Base-by-base conservation (phyloP, 2,113 vertebrate genomes). In the Phalacrocorax brasilianus region DNA sequence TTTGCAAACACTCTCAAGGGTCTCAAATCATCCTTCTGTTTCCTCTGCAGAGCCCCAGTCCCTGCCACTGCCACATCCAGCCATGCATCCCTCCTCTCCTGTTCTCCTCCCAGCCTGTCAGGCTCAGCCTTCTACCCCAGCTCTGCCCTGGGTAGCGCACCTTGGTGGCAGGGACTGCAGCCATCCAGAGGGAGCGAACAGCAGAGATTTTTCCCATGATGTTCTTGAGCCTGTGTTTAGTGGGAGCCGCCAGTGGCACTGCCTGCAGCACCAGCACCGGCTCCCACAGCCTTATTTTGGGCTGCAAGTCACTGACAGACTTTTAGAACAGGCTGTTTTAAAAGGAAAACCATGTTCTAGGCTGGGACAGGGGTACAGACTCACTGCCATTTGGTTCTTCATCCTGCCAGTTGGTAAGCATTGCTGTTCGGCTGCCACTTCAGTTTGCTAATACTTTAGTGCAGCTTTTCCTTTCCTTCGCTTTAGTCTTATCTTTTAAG, bases 161-260 rank as follows among this genome's bases (percentile, higher is more conserved):
- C 17, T 23, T 8, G 44, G 63, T 2, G 0, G 32, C 58, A 27
- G 38, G 65, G 21, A 18, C 52, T n/a, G 38, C 4, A 8, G 33
- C 50, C 1, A 0, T 14, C 26, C 63, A 33, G 47, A 58, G 38
- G 35, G 33, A 77, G 23, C 0, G 1, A 63, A 44, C 35, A 50
- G 76, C 65, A 59, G 70, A 59, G 33, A 33, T 21, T 24, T 72
- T 52, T 59, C n/a, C 45, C 13, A 2, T 13, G 30, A 10, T 40
- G 14, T 65, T 84, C 40, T 73, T 55, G 45, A 71, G 49, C 13
- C 68, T 18, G 11, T 1, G 12, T 38, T 62, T 47, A 38, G 75
- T 6, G 35, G 55, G 33, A 49, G 55, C 45, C 59, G 50, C 40
- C 4, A 2, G 49, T 55, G n/a, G 30, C 1, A 2, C 13, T 55